Conservation (phyloP, 2,888 invertebrate genomes). For the Aleiodes testaceus region DNA sequence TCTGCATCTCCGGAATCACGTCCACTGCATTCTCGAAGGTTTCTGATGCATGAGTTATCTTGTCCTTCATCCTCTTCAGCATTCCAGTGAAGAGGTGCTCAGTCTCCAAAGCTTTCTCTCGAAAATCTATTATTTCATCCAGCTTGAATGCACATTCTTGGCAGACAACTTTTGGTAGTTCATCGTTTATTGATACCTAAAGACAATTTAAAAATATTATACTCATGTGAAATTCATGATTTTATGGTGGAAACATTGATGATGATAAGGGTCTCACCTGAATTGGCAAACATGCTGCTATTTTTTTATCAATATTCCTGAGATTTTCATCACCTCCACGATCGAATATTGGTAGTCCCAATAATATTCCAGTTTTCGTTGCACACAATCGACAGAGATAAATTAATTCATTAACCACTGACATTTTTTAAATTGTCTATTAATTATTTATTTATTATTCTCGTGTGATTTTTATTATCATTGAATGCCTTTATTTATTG, state of each 20-base stretch:
- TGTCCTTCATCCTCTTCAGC: conserved; percentile 68
- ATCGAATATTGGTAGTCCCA: conserved; percentile 72
- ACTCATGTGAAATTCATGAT: background rate
- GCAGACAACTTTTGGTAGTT: conserved; percentile 77
- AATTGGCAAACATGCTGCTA: conserved; percentile 76
- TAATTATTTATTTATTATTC: too few relatives aligned
- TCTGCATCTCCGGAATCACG: conserved; percentile 61
- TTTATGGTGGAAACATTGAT: too few relatives aligned
- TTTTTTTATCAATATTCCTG: conserved; percentile 76
- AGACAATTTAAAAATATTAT: background rate
- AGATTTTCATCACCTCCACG: conserved; percentile 72
- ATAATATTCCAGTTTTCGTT: conserved; percentile 70
- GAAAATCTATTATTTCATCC: conserved; percentile 76
- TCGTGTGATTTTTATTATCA: too few relatives aligned
- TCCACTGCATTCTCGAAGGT: conserved; percentile 55
- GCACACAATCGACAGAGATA: conserved; percentile 73
- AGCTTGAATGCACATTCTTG: conserved; percentile 76
- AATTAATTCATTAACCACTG: conserved; percentile 66
- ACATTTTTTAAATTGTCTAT: conserved; percentile 47
- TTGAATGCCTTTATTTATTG: too few relatives aligned
- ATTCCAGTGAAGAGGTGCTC: conserved; percentile 74
- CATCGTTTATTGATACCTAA: conserved; percentile 75
- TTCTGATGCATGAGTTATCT: conserved; percentile 57
- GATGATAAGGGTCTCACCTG: conserved; percentile 74
- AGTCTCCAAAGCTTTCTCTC: conserved; percentile 75